Percentiles rank a stretch among this genome's conserved stretches.
Evolutionary conservation across 1,140 invertebrate species (phyloP).

Genomic region (Panagrolaimus sp.): DNA sequence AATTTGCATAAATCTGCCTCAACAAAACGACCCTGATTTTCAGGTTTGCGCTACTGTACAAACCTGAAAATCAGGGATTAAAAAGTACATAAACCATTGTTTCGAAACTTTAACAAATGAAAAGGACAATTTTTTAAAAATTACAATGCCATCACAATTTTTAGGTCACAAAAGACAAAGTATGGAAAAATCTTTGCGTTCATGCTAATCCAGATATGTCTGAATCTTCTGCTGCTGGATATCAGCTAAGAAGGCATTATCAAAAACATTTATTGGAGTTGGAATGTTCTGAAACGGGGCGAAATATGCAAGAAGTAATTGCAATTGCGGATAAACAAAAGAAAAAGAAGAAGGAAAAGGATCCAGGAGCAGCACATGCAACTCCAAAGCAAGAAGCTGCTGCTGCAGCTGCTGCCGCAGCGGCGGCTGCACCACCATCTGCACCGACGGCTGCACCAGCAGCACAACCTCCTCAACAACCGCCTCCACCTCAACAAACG

Average conservation of each 20-base stretch:
- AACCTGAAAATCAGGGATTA: too few relatives aligned
- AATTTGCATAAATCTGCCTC: too few relatives aligned
- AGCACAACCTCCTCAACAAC: slow-evolving; percentile 16
- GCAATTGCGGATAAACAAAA: slow-evolving; percentile 58
- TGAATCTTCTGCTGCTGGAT: slow-evolving; percentile 58
- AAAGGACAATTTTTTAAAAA: too few relatives aligned
- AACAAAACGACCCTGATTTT: too few relatives aligned
- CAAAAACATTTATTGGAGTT: slow-evolving; percentile 53
- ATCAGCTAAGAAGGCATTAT: slow-evolving; percentile 56
- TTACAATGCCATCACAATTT: too few relatives aligned
- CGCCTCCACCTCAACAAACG: background rate
- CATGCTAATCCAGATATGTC: slow-evolving; percentile 55
- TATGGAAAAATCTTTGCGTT: slow-evolving; percentile 53
- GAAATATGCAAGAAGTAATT: slow-evolving; percentile 50
- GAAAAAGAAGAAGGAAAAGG: slow-evolving; percentile 56
- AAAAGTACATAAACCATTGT: too few relatives aligned
- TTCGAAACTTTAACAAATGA: too few relatives aligned
- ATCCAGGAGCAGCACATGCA: slow-evolving; percentile 13
- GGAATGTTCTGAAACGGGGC: slow-evolving; percentile 55
- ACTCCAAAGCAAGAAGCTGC: background rate
- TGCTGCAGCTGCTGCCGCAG: background rate
- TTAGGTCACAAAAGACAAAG: slow-evolving; percentile 57
- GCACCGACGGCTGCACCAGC: slow-evolving; percentile 17
- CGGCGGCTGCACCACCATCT: slow-evolving; percentile 16
- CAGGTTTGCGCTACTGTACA: too few relatives aligned